Conservation (phyloP, 2,113 vertebrate genomes). For the Tretioscincus oriximinensis region DNA sequence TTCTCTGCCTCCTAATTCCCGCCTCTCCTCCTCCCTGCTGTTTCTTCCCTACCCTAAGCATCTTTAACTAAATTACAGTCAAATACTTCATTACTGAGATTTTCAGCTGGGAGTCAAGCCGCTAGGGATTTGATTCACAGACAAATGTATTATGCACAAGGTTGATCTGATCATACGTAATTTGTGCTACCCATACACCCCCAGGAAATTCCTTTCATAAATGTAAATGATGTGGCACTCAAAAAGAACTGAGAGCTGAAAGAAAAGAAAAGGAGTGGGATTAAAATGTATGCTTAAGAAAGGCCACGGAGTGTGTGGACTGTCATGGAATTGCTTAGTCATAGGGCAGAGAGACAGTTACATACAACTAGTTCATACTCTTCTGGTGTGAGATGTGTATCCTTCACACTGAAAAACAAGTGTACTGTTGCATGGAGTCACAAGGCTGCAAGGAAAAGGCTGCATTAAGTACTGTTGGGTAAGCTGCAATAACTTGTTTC, state of each 20-base stretch:
- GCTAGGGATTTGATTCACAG: constrained; percentile 73
- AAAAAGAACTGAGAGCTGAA: constrained; percentile 60
- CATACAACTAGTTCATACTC: neutral
- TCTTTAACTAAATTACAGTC: constrained; percentile 76
- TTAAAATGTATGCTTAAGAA: constrained; percentile 12
- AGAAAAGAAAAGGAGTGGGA: constrained; percentile 14
- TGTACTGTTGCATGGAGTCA: constrained; percentile 54
- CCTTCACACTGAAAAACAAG: constrained; percentile 27
- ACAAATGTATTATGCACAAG: constrained; percentile 77
- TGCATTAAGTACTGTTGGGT: constrained; percentile 70
- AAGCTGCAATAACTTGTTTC: constrained; percentile 73
- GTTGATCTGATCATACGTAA: constrained; percentile 77
- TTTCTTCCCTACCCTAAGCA: constrained; percentile 62
- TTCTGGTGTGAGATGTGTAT: neutral
- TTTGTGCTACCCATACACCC: constrained; percentile 71
- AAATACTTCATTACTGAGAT: constrained; percentile 74
- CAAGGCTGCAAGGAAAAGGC: constrained; percentile 50
- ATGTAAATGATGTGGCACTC: constrained; percentile 68
- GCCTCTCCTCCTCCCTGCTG: constrained; percentile 26
- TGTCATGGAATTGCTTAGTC: neutral
- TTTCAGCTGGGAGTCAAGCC: constrained; percentile 65
- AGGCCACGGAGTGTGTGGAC: constrained; percentile 21
- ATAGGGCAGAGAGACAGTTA: neutral
- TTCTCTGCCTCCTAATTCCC: constrained; percentile 27
- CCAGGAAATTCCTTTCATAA: constrained; percentile 76